Evolutionary conservation across 2,113 vertebrate species (phyloP).

Genomic region (Apodemus sylvaticus): DNA sequence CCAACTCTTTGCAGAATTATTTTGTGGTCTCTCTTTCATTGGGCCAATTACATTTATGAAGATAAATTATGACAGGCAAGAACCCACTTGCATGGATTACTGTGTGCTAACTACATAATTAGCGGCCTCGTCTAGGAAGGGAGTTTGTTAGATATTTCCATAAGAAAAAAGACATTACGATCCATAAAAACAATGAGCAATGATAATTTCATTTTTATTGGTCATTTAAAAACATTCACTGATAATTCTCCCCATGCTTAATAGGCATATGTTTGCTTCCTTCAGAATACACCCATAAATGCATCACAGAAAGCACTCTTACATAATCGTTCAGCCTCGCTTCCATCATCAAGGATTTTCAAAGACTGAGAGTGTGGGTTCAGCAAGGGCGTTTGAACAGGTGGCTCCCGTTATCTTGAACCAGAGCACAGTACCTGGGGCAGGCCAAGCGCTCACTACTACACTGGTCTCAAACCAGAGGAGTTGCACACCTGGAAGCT

Average conservation of each 20-base stretch:
- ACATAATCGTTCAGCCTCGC: background rate
- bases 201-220: conserved; percentile 81
- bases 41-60: conserved; percentile 76
- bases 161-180: conserved; percentile 68
- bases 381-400: background rate
- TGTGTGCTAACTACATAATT: conserved; percentile 71
- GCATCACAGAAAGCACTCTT: background rate
- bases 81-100: conserved; percentile 51
- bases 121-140: conserved; percentile 38
- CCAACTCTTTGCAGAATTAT: conserved; percentile 59
- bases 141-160: conserved; percentile 67
- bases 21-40: conserved; percentile 69
- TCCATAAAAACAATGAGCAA: conserved; percentile 79
- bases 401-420: background rate
- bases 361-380: background rate
- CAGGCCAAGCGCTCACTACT: background rate
- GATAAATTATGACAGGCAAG: conserved; percentile 62
- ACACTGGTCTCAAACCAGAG: background rate
- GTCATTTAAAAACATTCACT: conserved; percentile 78
- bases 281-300: conserved; percentile 64
- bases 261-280: conserved; percentile 71
- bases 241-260: conserved; percentile 71
- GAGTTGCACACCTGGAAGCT: background rate
- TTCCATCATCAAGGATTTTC: conserved; percentile 45
- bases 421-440: background rate